These are phyloP conservation scores for Mirounga angustirostris DNA, from an alignment of 2,113 vertebrate genomes.

Conservation along the genomic window DNA sequence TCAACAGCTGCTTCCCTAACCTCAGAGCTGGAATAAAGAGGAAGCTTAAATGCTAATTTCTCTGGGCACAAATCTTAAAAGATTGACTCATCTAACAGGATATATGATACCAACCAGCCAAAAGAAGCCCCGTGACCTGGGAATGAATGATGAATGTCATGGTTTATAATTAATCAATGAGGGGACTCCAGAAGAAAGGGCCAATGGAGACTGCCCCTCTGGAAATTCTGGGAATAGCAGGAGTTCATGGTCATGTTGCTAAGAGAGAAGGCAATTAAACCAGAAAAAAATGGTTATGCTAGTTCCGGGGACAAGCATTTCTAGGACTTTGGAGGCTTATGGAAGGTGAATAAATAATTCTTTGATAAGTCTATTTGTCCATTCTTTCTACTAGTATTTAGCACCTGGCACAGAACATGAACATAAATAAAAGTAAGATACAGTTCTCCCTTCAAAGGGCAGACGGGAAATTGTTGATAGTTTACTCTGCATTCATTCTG, in stretches of 20 bases:
- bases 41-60: slow-evolving; percentile 32
- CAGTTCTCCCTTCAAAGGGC: neutral
- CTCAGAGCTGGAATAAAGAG: slow-evolving; percentile 20
- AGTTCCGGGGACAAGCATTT: neutral
- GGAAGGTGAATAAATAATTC: neutral
- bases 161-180: neutral
- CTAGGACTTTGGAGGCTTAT: neutral
- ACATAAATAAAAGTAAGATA: slow-evolving; percentile 21
- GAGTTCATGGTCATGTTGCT: neutral
- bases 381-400: neutral
- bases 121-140: slow-evolving; percentile 17
- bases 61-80: slow-evolving; percentile 55
- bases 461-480: neutral
- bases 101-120: neutral
- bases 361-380: neutral
- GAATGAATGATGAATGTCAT: neutral
- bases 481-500: neutral
- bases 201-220: neutral
- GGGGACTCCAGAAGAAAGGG: neutral
- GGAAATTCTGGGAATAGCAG: neutral
- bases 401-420: neutral
- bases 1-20: slow-evolving; percentile 51
- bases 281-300: neutral
- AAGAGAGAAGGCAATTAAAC: neutral
- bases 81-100: slow-evolving; percentile 4